Percentiles rank a stretch among this genome's conserved stretches.
These are phyloP conservation scores for Cnemophilus loriae DNA, from an alignment of 2,113 vertebrate species.

Conservation along the genomic window DNA sequence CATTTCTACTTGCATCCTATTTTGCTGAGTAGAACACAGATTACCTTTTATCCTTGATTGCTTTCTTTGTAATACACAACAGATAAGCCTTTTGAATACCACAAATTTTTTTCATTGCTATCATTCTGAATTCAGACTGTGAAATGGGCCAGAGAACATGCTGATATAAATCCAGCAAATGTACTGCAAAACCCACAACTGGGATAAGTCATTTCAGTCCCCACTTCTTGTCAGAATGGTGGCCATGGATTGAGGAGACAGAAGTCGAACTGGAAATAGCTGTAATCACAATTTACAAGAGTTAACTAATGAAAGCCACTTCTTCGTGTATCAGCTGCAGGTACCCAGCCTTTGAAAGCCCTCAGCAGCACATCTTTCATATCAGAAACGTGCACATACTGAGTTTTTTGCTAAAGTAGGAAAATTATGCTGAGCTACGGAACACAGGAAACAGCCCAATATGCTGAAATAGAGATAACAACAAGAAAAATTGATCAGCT, in stretches of 20 bases:
- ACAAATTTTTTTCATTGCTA: slow-evolving; percentile 51
- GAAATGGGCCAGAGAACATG: neutral
- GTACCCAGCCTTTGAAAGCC: neutral
- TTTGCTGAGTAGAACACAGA: neutral
- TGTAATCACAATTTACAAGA: neutral
- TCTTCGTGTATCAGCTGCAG: neutral
- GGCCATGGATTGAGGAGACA: neutral
- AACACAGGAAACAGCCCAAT: neutral
- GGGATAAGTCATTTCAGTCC: neutral
- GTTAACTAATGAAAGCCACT: neutral
- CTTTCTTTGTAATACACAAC: slow-evolving; percentile 20
- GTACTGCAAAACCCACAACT: neutral
- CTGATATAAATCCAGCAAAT: neutral
- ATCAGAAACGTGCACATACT: neutral
- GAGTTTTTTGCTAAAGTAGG: neutral
- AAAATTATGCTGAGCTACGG: neutral
- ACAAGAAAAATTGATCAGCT: neutral
- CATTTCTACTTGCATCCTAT: neutral
- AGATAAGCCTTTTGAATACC: slow-evolving; percentile 50
- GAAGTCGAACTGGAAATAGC: neutral
- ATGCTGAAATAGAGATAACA: neutral
- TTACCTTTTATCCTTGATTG: neutral
- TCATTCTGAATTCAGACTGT: slow-evolving; percentile 28
- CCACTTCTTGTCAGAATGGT: neutral
- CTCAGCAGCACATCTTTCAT: neutral